Percentiles rank a stretch among this genome's conserved stretches.
Conservation (phyloP, 2,797 vertebrate species). For the Liasis olivaceus region DNA sequence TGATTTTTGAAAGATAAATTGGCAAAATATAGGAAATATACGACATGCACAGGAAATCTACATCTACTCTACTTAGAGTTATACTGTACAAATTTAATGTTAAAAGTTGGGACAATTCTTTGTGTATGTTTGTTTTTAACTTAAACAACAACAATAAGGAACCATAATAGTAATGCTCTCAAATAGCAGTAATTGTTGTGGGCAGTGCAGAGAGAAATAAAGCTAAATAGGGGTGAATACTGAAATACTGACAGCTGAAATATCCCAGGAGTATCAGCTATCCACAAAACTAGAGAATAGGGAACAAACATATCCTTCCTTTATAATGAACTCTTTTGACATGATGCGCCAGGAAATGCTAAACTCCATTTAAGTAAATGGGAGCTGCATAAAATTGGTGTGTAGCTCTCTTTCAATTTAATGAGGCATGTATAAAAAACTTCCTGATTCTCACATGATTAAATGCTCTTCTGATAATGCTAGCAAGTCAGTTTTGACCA, state of each 20-base stretch:
- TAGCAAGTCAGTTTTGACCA: not conserved
- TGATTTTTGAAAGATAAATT: no score
- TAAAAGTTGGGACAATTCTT: no score
- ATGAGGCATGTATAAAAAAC: not conserved
- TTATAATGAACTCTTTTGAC: not conserved
- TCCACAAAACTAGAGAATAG: not conserved
- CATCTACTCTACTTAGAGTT: no score
- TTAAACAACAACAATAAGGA: not conserved
- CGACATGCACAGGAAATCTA: no score
- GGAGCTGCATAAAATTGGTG: not conserved
- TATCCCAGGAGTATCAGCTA: not conserved
- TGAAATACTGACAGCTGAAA: conserved; percentile 34
- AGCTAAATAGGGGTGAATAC: conserved; percentile 35
- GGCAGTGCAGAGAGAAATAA: not conserved
- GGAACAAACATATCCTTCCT: not conserved
- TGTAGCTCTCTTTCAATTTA: not conserved
- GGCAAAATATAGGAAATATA: no score
- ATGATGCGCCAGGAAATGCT: not conserved
- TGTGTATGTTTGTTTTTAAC: no score
- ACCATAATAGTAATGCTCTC: not conserved
- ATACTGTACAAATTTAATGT: no score
- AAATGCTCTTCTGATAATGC: not conserved
- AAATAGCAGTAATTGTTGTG: not conserved
- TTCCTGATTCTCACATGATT: not conserved
- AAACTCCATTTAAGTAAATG: not conserved